Conservation (phyloP, 2,888 invertebrate genomes). For the Cephonodes hylas region DNA sequence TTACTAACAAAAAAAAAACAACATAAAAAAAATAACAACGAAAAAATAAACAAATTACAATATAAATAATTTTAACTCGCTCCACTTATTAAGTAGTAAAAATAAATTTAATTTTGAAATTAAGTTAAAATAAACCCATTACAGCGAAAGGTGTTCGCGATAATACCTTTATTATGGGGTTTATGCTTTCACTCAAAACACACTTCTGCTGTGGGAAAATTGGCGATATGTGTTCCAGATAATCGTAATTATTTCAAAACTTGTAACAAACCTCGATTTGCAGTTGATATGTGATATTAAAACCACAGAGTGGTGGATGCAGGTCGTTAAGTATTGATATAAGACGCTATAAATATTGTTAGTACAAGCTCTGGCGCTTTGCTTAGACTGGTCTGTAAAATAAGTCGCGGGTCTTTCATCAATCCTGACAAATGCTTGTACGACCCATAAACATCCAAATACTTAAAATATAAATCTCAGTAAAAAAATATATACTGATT, state of each 20-base stretch:
- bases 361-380: not conserved
- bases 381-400: no score
- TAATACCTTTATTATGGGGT: not conserved
- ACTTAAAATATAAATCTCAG: no score
- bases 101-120: not conserved
- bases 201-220: not conserved
- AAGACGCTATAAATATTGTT: not conserved
- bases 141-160: not conserved
- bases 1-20: no score
- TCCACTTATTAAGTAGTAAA: not conserved
- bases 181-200: not conserved
- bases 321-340: not conserved
- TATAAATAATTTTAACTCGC: no score
- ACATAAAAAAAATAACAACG: no score
- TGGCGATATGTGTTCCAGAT: not conserved
- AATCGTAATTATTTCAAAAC: not conserved
- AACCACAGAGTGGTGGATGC: not conserved
- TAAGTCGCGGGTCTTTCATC: no score
- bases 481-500: no score
- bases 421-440: no score
- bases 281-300: not conserved
- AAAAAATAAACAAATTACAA: not conserved
- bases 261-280: not conserved
- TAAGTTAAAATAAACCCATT: not conserved
- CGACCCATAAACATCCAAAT: no score